Evolutionary conservation across 2,113 vertebrate genomes (phyloP).

Genomic region (Laterallus jamaicensis): DNA sequence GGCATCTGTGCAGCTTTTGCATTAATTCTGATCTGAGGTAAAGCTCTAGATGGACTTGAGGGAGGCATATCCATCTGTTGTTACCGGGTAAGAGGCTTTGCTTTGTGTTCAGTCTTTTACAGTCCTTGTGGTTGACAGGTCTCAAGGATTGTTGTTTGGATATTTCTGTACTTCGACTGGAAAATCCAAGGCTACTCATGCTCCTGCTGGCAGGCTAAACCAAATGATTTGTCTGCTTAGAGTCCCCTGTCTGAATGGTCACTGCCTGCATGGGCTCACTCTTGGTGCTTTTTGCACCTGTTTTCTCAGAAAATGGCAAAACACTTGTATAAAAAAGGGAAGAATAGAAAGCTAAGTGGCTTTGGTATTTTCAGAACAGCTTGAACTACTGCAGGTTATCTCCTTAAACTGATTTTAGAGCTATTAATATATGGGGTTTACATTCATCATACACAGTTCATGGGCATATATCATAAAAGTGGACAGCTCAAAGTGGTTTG

Average conservation of each 20-base stretch:
- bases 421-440: not conserved
- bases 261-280: not conserved
- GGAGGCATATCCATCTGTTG: not conserved
- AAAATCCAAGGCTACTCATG: not conserved
- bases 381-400: not conserved
- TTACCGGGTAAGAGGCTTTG: accelerated
- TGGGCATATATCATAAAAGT: accelerated
- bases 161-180: not conserved
- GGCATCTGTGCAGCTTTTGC: not conserved
- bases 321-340: not conserved
- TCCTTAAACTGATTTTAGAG: not conserved
- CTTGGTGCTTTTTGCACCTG: not conserved
- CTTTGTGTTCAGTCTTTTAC: not conserved
- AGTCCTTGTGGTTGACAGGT: not conserved
- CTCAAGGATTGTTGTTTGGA: not conserved
- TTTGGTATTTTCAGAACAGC: not conserved
- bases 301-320: not conserved
- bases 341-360: not conserved
- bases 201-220: not conserved
- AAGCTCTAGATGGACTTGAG: not conserved
- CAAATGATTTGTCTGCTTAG: not conserved
- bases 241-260: accelerated
- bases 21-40: not conserved
- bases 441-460: not conserved
- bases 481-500: not conserved